These are phyloP conservation scores for Hartigia nigra DNA, from an alignment of 2,888 invertebrate species.

Conservation along the genomic window DNA sequence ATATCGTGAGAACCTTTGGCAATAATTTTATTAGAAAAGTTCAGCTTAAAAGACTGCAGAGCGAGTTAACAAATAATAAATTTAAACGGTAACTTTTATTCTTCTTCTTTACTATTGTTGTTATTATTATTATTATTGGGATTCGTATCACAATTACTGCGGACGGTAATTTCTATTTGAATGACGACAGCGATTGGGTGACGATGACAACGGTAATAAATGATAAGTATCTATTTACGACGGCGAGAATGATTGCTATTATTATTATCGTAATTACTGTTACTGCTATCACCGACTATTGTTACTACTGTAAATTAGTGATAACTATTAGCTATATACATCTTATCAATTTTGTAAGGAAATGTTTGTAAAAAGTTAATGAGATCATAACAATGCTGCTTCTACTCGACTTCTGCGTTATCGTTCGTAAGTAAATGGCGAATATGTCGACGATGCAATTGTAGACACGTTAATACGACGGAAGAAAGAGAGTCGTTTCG, in stretches of 20 bases:
- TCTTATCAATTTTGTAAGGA: constrained; percentile 42
- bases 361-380: constrained; percentile 36
- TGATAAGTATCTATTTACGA: not conserved
- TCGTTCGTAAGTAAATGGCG: not conserved
- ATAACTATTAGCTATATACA: constrained; percentile 37
- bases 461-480: not conserved
- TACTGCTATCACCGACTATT: not conserved
- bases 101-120: not conserved
- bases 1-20: constrained; percentile 18
- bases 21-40: constrained; percentile 22
- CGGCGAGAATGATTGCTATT: not conserved
- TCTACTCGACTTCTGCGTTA: not conserved
- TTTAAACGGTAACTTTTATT: constrained; percentile 5
- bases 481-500: not conserved
- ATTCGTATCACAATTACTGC: constrained; percentile 15
- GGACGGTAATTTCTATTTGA: constrained; percentile 24
- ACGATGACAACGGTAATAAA: not conserved
- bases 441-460: not conserved
- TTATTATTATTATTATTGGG: constrained; percentile 13
- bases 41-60: constrained; percentile 22
- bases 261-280: not conserved
- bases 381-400: constrained; percentile 9
- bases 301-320: constrained; percentile 17
- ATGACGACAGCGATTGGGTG: not conserved
- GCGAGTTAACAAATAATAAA: constrained; percentile 18